A percentile compares a stretch with the other conserved stretches of the same genome.
These are phyloP conservation scores for Folsomia manolachei DNA, from an alignment of 2,888 invertebrate species.

Conservation along the genomic window DNA sequence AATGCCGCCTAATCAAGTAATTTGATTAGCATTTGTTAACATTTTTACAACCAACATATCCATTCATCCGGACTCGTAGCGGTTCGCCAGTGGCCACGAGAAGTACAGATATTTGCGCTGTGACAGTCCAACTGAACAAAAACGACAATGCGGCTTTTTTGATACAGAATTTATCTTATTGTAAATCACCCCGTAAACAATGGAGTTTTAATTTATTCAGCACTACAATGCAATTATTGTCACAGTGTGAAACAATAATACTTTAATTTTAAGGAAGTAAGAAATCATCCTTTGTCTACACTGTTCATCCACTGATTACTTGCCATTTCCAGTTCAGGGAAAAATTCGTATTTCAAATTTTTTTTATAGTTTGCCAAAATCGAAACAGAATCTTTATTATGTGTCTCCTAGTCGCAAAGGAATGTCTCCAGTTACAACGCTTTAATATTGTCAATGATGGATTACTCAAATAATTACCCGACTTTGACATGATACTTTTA, in stretches of 20 bases:
- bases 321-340: no score
- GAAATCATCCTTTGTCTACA: not conserved
- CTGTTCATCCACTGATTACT: no score
- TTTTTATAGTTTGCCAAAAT: no score
- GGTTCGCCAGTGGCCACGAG: no score
- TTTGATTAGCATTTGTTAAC: constrained; percentile 6
- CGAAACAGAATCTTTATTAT: no score
- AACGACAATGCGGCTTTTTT: not conserved
- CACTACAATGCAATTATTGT: not conserved
- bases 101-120: not conserved
- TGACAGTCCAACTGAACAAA: no score
- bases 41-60: not conserved
- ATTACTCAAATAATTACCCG: no score
- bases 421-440: no score
- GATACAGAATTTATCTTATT: not conserved
- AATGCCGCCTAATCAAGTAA: constrained; percentile 1
- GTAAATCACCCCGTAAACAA: not conserved
- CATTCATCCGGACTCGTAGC: not conserved
- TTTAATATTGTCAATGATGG: no score
- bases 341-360: no score
- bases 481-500: no score
- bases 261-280: not conserved
- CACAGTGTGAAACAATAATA: not conserved
- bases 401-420: no score
- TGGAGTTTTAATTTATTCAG: not conserved